Conservation (phyloP, 2,888 invertebrate genomes). For the Papilio elwesi region DNA sequence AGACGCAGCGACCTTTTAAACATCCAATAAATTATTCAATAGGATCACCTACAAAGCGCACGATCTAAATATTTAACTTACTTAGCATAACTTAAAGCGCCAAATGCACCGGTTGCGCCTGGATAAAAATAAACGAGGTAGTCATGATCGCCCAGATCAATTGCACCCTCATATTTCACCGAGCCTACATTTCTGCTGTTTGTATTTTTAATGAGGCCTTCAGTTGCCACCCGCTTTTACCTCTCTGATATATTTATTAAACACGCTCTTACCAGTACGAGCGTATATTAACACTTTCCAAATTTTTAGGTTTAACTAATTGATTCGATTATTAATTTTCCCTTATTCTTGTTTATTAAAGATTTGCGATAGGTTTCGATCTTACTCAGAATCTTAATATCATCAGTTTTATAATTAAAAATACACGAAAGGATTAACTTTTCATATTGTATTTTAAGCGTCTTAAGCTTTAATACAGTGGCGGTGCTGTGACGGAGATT, state of each 20-base stretch:
- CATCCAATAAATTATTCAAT: slow-evolving; percentile 39
- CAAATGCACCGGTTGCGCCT: slow-evolving; percentile 50
- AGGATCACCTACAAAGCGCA: slow-evolving; percentile 37
- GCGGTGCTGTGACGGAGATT: no score
- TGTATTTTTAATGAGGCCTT: slow-evolving; percentile 54
- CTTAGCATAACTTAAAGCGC: slow-evolving; percentile 51
- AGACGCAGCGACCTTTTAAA: slow-evolving; percentile 22
- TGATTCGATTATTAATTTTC: no score
- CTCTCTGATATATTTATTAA: slow-evolving; percentile 40
- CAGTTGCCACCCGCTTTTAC: slow-evolving; percentile 35
- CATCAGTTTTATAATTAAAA: no score
- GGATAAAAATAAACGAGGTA: slow-evolving; percentile 72
- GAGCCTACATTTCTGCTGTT: slow-evolving; percentile 48
- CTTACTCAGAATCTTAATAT: no score
- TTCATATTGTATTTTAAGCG: no score
- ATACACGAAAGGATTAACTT: no score
- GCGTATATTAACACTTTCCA: background rate
- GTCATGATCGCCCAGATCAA: slow-evolving; percentile 67
- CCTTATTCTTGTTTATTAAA: no score
- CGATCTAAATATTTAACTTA: slow-evolving; percentile 48
- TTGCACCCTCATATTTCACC: slow-evolving; percentile 50
- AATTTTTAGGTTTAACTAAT: background rate
- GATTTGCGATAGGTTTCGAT: no score
- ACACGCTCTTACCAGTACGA: slow-evolving; percentile 36
- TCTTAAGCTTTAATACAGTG: no score